phyloP scores from a whole-genome alignment of 2,797 vertebrate genomes.

The Parauchenoglanis ngamensis region DNA sequence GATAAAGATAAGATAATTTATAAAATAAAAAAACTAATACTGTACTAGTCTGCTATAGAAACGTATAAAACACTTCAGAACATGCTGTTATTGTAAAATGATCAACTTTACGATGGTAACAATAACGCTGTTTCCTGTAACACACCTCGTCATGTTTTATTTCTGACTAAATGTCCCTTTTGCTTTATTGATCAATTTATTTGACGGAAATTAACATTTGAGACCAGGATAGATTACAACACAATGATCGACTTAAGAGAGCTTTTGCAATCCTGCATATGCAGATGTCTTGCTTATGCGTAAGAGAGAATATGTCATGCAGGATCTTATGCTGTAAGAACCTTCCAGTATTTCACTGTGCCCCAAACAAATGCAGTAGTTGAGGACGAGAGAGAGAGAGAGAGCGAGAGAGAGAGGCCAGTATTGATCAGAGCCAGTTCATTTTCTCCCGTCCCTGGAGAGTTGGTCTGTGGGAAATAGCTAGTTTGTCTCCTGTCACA shows the following conservation, averaged over 20 bases:
- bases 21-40: no score
- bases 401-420: constrained; percentile 57
- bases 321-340: not conserved
- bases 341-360: not conserved
- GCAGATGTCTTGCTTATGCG: not conserved
- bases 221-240: not conserved
- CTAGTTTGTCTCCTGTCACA: constrained; percentile 78
- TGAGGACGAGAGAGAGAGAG: constrained; percentile 12
- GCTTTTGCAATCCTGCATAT: not conserved
- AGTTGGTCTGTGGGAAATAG: constrained; percentile 74
- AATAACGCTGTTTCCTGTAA: not conserved
- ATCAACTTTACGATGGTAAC: not conserved
- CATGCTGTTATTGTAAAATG: not conserved
- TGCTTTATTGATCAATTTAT: not conserved
- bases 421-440: constrained; percentile 76
- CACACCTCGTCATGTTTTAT: not conserved
- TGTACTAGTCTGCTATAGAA: no score
- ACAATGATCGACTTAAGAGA: not conserved
- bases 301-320: not conserved
- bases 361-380: constrained; percentile 14
- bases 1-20: no score
- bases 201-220: not conserved
- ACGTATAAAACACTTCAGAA: not conserved
- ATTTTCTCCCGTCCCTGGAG: constrained; percentile 76
- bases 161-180: not conserved